Evolutionary conservation across 2,113 vertebrate genomes (phyloP).

Genomic region (Corythornis madagascariensis): DNA sequence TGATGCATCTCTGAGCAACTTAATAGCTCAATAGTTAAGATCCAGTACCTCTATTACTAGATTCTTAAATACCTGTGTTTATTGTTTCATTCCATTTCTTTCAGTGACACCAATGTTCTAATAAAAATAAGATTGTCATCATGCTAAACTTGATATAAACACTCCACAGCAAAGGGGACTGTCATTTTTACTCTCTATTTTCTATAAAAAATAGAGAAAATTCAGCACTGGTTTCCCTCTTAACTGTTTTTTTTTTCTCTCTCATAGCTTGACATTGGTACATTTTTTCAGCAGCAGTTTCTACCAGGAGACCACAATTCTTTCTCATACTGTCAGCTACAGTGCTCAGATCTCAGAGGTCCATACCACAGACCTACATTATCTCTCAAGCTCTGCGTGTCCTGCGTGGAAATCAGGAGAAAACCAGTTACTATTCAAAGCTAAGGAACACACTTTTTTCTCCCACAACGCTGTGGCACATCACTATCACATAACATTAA

Average conservation of each 20-base stretch:
- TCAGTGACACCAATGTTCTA: background rate
- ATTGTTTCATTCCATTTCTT: background rate
- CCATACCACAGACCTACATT: accelerated
- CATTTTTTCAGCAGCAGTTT: background rate
- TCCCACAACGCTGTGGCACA: accelerated
- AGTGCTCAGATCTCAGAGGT: background rate
- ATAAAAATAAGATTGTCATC: background rate
- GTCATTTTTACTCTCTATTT: background rate
- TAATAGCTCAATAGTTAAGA: background rate
- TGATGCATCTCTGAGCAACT: background rate
- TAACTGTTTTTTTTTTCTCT: background rate
- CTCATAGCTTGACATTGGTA: background rate
- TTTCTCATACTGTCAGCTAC: background rate
- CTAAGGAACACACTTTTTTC: background rate
- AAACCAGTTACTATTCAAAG: background rate
- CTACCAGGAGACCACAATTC: background rate
- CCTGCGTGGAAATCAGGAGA: background rate
- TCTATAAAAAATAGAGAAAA: background rate
- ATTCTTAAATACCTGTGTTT: background rate
- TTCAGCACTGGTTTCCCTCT: background rate
- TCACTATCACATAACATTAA: background rate
- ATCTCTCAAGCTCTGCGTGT: background rate
- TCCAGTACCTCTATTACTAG: background rate
- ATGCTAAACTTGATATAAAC: background rate
- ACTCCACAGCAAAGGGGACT: background rate